phyloP scores from a whole-genome alignment of 2,113 vertebrate genomes.

The Shinisaurus crocodilurus region DNA sequence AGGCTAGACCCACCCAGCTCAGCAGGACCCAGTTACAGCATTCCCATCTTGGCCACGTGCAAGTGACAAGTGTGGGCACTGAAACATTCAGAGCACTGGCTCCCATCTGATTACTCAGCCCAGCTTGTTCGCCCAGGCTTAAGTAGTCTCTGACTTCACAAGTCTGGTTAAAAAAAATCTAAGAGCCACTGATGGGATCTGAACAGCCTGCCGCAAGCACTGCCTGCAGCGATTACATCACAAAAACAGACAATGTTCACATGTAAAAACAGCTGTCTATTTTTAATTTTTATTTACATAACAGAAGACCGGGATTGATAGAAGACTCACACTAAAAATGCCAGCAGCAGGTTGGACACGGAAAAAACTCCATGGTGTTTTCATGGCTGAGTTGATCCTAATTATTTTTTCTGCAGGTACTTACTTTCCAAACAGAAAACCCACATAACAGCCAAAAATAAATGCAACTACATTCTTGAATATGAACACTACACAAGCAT shows the following conservation, averaged over 20 bases:
- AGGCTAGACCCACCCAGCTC: not conserved
- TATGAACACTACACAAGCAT: no score
- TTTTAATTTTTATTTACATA: not conserved
- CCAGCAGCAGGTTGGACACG: not conserved
- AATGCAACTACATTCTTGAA: not conserved
- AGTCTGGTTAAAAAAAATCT: not conserved
- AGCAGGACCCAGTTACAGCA: not conserved
- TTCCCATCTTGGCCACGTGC: not conserved
- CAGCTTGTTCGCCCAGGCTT: not conserved
- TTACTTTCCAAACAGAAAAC: not conserved
- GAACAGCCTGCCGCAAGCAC: not conserved
- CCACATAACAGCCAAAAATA: not conserved
- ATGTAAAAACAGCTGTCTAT: not conserved
- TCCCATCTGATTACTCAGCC: constrained; percentile 6
- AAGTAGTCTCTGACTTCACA: not conserved
- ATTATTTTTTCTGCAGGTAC: no score
- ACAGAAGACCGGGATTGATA: not conserved
- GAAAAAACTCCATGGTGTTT: not conserved
- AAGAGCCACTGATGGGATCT: constrained; percentile 1
- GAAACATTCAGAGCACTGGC: not conserved
- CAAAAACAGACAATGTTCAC: not conserved
- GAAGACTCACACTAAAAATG: not conserved
- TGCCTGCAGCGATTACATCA: fast-evolving
- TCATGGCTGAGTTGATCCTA: not conserved
- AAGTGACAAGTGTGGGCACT: fast-evolving